Evolutionary conservation across 2,888 invertebrate genomes (phyloP).

Genomic region (Halictus ligatus): DNA sequence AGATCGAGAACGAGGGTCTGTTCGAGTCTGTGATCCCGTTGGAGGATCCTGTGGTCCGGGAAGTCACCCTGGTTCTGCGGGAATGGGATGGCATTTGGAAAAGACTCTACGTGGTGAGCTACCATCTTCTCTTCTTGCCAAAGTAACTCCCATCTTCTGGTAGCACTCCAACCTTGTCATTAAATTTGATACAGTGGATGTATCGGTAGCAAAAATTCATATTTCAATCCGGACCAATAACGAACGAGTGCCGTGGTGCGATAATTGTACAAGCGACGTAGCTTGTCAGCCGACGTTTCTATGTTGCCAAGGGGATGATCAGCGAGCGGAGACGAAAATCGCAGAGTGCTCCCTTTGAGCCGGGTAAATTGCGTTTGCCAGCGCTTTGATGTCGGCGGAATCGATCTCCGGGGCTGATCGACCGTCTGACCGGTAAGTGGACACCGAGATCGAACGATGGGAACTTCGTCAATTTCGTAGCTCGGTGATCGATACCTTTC

Average conservation of each 20-base stretch:
- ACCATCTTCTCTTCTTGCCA: neutral
- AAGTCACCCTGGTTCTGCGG: conserved; percentile 94
- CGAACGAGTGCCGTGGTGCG: neutral
- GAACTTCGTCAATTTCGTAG: neutral
- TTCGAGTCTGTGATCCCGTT: conserved; percentile 90
- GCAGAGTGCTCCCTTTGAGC: conserved; percentile 4
- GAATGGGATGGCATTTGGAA: conserved; percentile 98
- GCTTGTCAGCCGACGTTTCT: neutral
- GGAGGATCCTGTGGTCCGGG: conserved; percentile 95
- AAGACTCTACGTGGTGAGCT: conserved; percentile 93
- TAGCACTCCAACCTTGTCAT: neutral
- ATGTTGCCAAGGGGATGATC: neutral
- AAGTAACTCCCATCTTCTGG: neutral
- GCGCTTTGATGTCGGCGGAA: conserved; percentile 1
- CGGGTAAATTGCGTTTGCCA: conserved; percentile 9
- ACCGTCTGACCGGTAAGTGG: conserved; percentile 13
- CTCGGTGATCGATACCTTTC: neutral
- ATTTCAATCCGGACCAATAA: neutral
- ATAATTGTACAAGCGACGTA: neutral
- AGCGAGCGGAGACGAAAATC: neutral
- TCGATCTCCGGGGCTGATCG: conserved; percentile 7
- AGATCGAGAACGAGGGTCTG: conserved; percentile 92
- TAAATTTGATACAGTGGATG: too few relatives aligned
- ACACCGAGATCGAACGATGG: neutral
- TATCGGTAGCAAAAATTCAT: too few relatives aligned